Evolutionary conservation across 2,113 vertebrate species (phyloP).

Genomic region (Oceanodroma tethys): DNA sequence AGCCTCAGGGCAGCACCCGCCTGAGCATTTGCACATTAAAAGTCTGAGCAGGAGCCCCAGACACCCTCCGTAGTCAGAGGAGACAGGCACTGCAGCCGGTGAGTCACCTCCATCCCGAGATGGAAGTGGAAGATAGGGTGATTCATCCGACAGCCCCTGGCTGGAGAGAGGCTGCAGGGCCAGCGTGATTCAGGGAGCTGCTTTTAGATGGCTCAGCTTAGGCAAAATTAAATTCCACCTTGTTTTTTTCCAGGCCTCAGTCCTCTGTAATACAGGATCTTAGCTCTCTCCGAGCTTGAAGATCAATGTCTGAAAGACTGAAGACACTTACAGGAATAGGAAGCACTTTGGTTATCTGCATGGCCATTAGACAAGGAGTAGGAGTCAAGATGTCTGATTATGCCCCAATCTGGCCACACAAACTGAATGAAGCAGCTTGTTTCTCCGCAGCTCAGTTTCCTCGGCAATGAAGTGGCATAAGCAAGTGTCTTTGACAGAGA

Average conservation of each 20-base stretch:
- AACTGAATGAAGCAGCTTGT: accelerated
- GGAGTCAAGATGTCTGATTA: background rate
- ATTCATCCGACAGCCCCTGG: background rate
- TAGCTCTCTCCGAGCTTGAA: background rate
- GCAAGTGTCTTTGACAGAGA: too few species aligned
- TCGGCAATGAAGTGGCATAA: background rate
- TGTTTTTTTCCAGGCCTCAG: background rate
- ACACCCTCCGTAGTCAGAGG: background rate
- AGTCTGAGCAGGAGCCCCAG: background rate
- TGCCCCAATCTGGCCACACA: background rate
- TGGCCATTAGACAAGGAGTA: background rate
- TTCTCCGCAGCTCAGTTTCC: background rate
- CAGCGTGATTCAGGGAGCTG: background rate
- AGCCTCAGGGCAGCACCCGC: background rate
- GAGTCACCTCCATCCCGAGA: background rate
- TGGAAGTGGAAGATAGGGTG: background rate
- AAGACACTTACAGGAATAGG: background rate
- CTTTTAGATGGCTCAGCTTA: background rate
- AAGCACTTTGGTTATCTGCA: background rate
- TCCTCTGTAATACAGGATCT: background rate
- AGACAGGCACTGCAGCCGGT: background rate
- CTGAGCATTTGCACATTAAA: background rate
- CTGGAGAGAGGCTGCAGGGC: background rate
- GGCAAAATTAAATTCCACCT: background rate
- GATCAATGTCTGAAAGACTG: background rate